Percentiles rank a stretch among this genome's conserved stretches.
These are phyloP conservation scores for Gila orcuttii DNA, from an alignment of 2,113 vertebrate species.

Conservation along the genomic window DNA sequence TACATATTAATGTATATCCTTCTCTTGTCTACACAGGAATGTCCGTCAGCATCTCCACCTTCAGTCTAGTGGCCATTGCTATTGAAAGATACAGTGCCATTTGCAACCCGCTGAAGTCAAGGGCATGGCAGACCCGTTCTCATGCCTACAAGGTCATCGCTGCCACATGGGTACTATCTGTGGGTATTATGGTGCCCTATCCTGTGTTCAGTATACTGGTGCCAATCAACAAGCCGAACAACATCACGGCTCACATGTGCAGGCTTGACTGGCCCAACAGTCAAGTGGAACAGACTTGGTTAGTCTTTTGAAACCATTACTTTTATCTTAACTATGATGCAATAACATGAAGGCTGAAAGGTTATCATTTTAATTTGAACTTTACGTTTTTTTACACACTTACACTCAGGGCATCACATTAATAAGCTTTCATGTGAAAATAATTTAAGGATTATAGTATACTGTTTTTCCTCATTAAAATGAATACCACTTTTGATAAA, in stretches of 20 bases:
- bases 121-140: conserved; percentile 92
- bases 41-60: conserved; percentile 94
- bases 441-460: no score
- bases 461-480: no score
- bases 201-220: conserved; percentile 79
- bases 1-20: not conserved
- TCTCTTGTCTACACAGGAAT: conserved; percentile 75
- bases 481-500: no score
- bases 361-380: no score
- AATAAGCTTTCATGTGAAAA: no score
- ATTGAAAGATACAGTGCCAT: conserved; percentile 95
- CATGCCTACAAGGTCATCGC: conserved; percentile 91
- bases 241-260: conserved; percentile 76
- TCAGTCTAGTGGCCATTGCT: conserved; percentile 95
- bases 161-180: conserved; percentile 85
- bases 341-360: not conserved
- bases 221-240: conserved; percentile 68
- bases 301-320: conserved; percentile 60
- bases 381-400: no score
- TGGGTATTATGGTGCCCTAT: conserved; percentile 91
- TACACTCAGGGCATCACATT: no score
- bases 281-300: conserved; percentile 85
- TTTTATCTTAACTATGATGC: not conserved
- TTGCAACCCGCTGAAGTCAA: conserved; percentile 92
- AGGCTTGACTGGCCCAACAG: conserved; percentile 81